Evolutionary conservation across 1,140 invertebrate genomes (phyloP).

Genomic region (Mercenaria mercenaria): DNA sequence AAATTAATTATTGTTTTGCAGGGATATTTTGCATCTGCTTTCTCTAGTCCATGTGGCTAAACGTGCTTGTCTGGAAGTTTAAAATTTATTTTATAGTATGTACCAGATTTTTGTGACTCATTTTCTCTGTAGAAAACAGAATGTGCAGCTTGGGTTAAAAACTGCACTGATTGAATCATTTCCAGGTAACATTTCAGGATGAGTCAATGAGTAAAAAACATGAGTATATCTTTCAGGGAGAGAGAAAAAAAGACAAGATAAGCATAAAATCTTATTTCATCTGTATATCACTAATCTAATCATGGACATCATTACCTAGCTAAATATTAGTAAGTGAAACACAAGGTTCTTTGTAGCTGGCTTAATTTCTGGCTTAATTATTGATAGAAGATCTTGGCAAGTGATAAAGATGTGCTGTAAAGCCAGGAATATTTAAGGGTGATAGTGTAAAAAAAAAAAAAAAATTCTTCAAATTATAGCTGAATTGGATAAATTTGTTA

Average conservation of each 20-base stretch:
- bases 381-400: neutral
- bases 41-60: too few relatives aligned
- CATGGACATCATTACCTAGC: neutral
- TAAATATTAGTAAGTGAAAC: constrained; percentile 22
- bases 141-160: too few relatives aligned
- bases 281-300: neutral
- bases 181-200: constrained; percentile 4
- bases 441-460: too few relatives aligned
- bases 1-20: too few relatives aligned
- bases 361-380: constrained; percentile 9
- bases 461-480: too few relatives aligned
- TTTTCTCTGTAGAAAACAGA: too few relatives aligned
- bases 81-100: too few relatives aligned
- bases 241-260: neutral
- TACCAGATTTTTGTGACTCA: too few relatives aligned
- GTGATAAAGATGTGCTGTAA: neutral
- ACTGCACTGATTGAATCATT: neutral
- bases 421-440: neutral
- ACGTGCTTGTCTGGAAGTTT: too few relatives aligned
- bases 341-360: neutral
- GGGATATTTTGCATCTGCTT: too few relatives aligned
- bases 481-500: too few relatives aligned
- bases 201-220: constrained; percentile 2
- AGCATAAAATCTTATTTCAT: constrained; percentile 3
- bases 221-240: neutral